phyloP scores from a whole-genome alignment of 2,797 vertebrate genomes.

The Epinephelus malabaricus region DNA sequence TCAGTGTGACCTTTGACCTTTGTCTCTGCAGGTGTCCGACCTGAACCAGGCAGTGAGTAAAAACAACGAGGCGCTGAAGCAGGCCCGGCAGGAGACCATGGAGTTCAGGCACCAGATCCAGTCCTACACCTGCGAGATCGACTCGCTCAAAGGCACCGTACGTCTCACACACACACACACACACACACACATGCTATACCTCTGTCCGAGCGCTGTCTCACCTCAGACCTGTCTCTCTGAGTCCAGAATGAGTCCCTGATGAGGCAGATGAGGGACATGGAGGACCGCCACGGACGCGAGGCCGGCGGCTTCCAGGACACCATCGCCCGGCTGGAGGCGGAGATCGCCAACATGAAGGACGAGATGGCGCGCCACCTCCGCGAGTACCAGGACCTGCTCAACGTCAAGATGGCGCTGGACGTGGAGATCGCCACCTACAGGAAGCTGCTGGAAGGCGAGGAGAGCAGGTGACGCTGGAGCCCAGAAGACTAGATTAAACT shows the following conservation, averaged over 20 bases:
- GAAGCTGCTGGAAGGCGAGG: conserved; percentile 97
- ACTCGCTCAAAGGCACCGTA: conserved; percentile 96
- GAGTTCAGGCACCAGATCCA: conserved; percentile 98
- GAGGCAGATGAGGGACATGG: conserved; percentile 94
- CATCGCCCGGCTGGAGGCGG: conserved; percentile 90
- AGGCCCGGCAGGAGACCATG: conserved; percentile 95
- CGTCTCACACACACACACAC: conserved; percentile 24
- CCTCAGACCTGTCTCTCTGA: not conserved
- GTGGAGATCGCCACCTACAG: conserved; percentile 97
- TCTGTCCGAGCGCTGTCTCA: not conserved
- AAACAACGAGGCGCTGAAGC: conserved; percentile 93
- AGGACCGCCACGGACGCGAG: conserved; percentile 92
- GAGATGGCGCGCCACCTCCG: conserved; percentile 97
- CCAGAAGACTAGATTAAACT: too few relatives aligned
- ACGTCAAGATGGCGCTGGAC: conserved; percentile 96
- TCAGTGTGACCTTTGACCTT: conserved; percentile 37
- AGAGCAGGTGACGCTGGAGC: conserved; percentile 88
- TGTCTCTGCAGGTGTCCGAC: conserved; percentile 88
- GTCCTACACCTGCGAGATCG: conserved; percentile 96
- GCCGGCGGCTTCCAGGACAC: conserved; percentile 90
- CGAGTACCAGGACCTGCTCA: conserved; percentile 97
- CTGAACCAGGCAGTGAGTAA: conserved; percentile 95
- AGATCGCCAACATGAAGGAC: conserved; percentile 95
- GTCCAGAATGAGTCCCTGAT: conserved; percentile 91
- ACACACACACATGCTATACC: conserved; percentile 1